Conservation (phyloP, 2,113 vertebrate species). For the Pseudorectes ferrugineus region DNA sequence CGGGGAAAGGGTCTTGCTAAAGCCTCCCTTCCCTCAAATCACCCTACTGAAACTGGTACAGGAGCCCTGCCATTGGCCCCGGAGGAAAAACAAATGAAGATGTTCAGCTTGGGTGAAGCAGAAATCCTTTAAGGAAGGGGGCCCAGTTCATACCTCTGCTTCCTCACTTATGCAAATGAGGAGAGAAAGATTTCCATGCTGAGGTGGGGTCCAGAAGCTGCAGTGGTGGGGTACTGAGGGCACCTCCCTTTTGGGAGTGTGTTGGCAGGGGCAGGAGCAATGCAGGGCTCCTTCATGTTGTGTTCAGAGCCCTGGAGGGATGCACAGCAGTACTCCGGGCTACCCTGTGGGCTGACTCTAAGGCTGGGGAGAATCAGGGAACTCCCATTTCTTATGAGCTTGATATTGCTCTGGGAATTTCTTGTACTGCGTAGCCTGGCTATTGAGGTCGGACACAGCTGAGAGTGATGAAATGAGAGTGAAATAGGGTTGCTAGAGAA, state of each 20-base stretch:
- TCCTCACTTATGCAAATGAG: not conserved
- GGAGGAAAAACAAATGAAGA: not conserved
- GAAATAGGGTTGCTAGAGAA: not conserved
- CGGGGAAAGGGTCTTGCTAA: not conserved
- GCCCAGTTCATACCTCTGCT: not conserved
- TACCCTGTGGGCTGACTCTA: not conserved
- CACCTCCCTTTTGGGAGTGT: fast-evolving
- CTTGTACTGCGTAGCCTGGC: not conserved
- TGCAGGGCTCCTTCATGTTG: not conserved
- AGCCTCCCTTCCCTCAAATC: not conserved
- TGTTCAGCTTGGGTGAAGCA: not conserved
- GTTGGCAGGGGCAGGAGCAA: not conserved
- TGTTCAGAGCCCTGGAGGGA: not conserved
- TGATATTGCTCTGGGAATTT: not conserved
- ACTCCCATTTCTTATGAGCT: not conserved
- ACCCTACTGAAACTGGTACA: not conserved
- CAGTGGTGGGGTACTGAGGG: not conserved
- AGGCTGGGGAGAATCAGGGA: not conserved
- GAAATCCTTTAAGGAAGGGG: not conserved
- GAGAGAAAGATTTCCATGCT: not conserved
- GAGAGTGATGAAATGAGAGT: not conserved
- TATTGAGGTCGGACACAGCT: not conserved
- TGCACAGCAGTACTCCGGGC: not conserved
- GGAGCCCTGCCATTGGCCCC: not conserved
- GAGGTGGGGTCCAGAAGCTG: not conserved